Percentiles rank a stretch among this genome's conserved stretches.
Conservation (phyloP, 2,113 vertebrate genomes). For the Bos indicus region DNA sequence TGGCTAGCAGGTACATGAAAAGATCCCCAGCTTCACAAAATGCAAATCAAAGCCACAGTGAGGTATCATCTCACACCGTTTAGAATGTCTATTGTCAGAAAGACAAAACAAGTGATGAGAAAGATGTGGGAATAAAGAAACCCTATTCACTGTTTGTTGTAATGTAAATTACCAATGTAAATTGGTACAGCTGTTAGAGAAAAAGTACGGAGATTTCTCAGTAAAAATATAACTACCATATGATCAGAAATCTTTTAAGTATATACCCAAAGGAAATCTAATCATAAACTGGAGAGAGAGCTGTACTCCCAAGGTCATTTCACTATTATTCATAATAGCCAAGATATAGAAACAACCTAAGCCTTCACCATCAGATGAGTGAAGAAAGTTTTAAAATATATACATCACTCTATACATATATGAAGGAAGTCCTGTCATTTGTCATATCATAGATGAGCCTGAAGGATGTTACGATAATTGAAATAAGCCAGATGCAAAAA, state of each 20-base stretch:
- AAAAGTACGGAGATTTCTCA: neutral
- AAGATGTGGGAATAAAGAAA: neutral
- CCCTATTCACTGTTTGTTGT: neutral
- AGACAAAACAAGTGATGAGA: neutral
- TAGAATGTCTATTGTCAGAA: neutral
- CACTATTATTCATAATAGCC: neutral
- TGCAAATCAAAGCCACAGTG: neutral
- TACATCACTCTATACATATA: neutral
- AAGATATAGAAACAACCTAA: neutral
- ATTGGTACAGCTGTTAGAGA: neutral
- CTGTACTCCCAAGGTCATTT: neutral
- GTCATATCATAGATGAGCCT: neutral
- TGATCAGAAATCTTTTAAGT: too few relatives aligned
- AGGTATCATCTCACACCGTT: neutral
- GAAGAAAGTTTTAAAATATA: neutral
- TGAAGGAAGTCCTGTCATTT: neutral
- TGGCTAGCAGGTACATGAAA: neutral
- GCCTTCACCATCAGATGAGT: neutral
- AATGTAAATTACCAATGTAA: neutral
- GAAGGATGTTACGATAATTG: neutral
- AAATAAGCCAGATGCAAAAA: neutral
- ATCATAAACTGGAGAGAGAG: neutral
- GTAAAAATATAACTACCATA: neutral
- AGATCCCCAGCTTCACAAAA: neutral
- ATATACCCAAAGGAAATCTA: neutral